Evolutionary conservation across 2,888 invertebrate species (phyloP).

Genomic region (Abscondita cerata): DNA sequence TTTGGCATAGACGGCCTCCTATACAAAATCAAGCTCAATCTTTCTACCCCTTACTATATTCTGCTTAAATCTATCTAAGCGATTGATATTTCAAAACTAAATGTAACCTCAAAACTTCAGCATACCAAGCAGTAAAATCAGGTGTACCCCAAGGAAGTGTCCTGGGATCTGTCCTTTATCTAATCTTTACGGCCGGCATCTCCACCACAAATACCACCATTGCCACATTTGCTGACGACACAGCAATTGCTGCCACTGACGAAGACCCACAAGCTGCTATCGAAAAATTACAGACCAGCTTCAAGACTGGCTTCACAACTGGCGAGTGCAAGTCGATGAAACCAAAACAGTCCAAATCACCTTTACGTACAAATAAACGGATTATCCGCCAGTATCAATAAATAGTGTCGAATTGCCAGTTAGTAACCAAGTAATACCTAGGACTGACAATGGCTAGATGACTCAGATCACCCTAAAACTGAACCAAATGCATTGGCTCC

Average conservation of each 20-base stretch:
- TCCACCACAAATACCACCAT: neutral
- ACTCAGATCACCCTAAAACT: neutral
- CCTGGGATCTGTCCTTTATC: neutral
- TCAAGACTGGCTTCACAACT: neutral
- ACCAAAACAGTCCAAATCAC: slow-evolving; percentile 1
- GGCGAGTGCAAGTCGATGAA: neutral
- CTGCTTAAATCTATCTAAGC: too few species aligned
- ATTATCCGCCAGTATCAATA: neutral
- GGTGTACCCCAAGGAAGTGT: neutral
- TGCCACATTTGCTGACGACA: neutral
- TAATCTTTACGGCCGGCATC: neutral
- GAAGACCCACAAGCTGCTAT: neutral
- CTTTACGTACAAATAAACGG: neutral
- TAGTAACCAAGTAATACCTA: neutral
- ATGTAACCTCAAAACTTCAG: too few species aligned
- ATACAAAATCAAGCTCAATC: too few species aligned
- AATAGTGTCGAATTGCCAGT: neutral
- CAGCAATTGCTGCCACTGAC: too few species aligned
- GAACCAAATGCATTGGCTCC: neutral
- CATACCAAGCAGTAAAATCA: neutral
- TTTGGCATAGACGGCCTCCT: too few species aligned
- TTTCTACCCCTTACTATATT: too few species aligned
- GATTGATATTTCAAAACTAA: too few species aligned
- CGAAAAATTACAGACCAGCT: neutral
- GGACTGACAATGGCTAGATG: neutral